Base-by-base conservation (phyloP, 2,113 vertebrate species). In the Calidris pugnax region DNA sequence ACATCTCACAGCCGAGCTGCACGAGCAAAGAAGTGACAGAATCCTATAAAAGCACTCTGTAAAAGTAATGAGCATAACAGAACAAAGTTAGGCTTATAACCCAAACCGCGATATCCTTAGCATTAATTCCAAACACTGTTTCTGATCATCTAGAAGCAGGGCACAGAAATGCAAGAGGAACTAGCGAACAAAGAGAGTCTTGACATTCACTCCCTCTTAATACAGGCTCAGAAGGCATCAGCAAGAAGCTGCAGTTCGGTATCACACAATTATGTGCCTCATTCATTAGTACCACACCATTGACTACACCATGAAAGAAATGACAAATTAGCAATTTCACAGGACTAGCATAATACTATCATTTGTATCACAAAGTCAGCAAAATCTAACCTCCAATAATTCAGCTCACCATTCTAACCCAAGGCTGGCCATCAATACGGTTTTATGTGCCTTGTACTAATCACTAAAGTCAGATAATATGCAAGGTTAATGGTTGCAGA, bases 281-380 rank as follows among this genome's bases (percentile, higher is more conserved):
- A 97, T 98, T 98, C 97, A 97, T 98, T 98, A 98, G 97, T 97
- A 97, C 94, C 96, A 96, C 97, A 96, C 94, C 97, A 97, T 97
- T 95, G 98, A 96, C 91, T 96, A 91, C 95, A 96, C 97, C 97
- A 90, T 98, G 98, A 98, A 98, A 98, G 98, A 98, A 98, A 98
- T 98, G 98, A 98, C 98, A 98, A 98, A 98, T 98, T 97, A 98
- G 98, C 98, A 98, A 97, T 98, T 98, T 97, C 96, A 83, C 90
- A 68, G 97, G 87, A 81, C 74, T 59, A 88, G 97, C 94, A 98
- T 98, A 98, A 98, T 92, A 80, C 97, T 98, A 98, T 99, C 98
- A 92, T 97, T 98, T 97, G 97, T 98, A 98, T 99, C 98, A 98
- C 98, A 96, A 96, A 98, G 98, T 99, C 99, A 99, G 98, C 98